Evolutionary conservation across 2,113 vertebrate species (phyloP).

Genomic region (Mobula birostris): DNA sequence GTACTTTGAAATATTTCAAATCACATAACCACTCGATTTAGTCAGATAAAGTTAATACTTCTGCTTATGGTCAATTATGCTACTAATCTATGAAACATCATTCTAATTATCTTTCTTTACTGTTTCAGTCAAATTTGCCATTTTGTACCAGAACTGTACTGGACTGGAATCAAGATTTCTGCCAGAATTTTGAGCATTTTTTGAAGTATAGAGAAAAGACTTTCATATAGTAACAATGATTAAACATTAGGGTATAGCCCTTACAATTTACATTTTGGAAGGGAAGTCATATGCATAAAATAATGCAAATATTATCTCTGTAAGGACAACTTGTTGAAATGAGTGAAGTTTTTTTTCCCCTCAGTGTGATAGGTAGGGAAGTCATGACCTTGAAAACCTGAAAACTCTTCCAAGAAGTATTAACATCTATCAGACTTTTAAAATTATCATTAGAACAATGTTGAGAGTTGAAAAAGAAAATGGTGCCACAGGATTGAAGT

Average conservation of each 20-base stretch:
- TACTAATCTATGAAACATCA: not conserved
- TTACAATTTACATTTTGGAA: not conserved
- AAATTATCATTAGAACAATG: not conserved
- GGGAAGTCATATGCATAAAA: not conserved
- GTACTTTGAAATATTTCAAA: not conserved
- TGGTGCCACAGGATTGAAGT: not conserved
- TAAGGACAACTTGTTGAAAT: not conserved
- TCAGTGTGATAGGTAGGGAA: not conserved
- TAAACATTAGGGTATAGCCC: not conserved
- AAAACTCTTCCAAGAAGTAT: not conserved
- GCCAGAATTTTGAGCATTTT: not conserved
- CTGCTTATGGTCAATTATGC: not conserved
- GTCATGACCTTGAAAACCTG: not conserved
- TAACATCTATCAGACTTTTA: not conserved
- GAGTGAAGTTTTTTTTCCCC: not conserved
- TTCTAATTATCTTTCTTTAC: not conserved
- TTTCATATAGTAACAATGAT: not conserved
- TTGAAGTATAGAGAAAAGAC: not conserved
- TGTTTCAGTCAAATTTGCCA: not conserved
- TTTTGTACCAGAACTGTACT: not conserved
- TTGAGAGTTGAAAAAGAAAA: not conserved
- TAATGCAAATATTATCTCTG: too few species aligned
- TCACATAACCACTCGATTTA: not conserved
- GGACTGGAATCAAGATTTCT: not conserved
- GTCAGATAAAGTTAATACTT: not conserved